Percentiles rank a stretch among this genome's conserved stretches.
phyloP scores from a whole-genome alignment of 2,888 invertebrate genomes.

The Pollenia angustigena region DNA sequence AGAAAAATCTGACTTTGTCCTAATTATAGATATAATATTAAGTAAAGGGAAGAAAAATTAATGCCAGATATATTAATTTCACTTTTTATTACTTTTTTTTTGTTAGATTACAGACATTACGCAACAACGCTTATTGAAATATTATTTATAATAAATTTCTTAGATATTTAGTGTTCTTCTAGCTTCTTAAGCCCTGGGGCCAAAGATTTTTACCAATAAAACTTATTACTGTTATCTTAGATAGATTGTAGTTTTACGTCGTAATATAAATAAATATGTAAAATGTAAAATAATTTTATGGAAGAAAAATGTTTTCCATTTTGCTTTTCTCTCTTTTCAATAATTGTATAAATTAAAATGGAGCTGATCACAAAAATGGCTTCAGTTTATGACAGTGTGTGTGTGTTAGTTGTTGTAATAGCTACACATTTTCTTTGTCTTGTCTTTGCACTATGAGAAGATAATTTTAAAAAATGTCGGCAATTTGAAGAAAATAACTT shows the following conservation, averaged over 20 bases:
- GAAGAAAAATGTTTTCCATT: not conserved
- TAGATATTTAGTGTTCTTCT: not conserved
- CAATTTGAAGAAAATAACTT: too few relatives aligned
- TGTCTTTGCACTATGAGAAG: constrained; percentile 10
- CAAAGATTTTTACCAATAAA: not conserved
- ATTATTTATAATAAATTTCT: not conserved
- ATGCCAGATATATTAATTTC: too few relatives aligned
- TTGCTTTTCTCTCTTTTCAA: not conserved
- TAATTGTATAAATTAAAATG: constrained; percentile 44
- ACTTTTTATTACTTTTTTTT: too few relatives aligned
- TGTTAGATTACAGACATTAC: not conserved
- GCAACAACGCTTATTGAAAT: not conserved
- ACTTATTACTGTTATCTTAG: too few relatives aligned
- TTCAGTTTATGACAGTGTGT: constrained; percentile 10
- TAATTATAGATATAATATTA: too few relatives aligned
- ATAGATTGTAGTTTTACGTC: not conserved
- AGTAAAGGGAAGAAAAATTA: too few relatives aligned
- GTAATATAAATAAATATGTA: not conserved
- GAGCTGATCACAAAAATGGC: constrained; percentile 15
- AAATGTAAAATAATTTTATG: not conserved
- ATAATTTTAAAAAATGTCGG: too few relatives aligned
- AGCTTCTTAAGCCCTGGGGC: not conserved
- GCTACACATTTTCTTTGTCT: not conserved
- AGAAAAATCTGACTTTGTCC: too few relatives aligned
- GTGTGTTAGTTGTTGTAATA: not conserved